These are phyloP conservation scores for Portevinia maculata DNA, from an alignment of 2,888 invertebrate genomes.

Conservation along the genomic window DNA sequence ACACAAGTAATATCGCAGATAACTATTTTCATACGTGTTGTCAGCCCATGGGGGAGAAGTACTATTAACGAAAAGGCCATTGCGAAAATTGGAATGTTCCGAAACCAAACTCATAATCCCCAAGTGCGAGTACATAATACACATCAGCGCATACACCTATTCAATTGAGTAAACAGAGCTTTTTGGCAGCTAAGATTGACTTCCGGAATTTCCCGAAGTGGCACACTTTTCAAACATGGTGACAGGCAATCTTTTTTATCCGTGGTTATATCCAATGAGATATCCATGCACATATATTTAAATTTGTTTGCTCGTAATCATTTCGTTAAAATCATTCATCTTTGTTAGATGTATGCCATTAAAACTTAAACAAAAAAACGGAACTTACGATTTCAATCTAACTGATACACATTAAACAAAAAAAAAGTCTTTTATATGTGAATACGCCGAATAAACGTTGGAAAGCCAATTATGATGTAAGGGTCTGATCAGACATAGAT, in stretches of 20 bases:
- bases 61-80: too few relatives aligned
- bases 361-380: neutral
- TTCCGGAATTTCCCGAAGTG: too few relatives aligned
- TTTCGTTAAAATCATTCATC: neutral
- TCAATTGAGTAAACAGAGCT: too few relatives aligned
- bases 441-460: constrained; percentile 33
- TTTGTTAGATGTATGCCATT: constrained; percentile 25
- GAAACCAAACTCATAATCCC: too few relatives aligned
- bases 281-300: neutral
- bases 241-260: neutral
- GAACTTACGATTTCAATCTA: constrained; percentile 19
- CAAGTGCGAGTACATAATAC: too few relatives aligned
- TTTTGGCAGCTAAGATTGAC: too few relatives aligned
- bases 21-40: too few relatives aligned
- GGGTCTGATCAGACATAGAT: constrained; percentile 11
- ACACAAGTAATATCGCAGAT: too few relatives aligned
- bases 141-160: too few relatives aligned
- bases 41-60: too few relatives aligned
- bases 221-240: too few relatives aligned
- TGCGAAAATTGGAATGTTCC: too few relatives aligned
- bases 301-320: neutral
- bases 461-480: constrained; percentile 50
- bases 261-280: neutral
- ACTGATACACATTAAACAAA: constrained; percentile 1
- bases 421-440: constrained; percentile 19